Evolutionary conservation across 2,113 vertebrate species (phyloP).

Genomic region (Abramis brama): DNA sequence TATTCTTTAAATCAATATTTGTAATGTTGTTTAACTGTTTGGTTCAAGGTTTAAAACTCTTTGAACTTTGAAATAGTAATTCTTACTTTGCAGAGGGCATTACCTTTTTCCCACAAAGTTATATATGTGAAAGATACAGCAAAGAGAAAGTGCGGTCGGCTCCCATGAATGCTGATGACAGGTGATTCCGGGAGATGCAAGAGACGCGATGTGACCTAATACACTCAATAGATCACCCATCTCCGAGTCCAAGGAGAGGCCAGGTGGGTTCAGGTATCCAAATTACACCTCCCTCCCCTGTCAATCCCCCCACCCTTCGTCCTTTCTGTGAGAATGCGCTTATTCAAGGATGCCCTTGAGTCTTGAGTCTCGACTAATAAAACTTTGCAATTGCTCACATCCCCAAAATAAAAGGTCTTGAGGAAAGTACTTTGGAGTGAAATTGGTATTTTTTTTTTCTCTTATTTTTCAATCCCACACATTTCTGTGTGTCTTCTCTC

Average conservation of each 20-base stretch:
- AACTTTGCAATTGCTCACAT: slow-evolving; percentile 41
- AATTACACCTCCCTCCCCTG: slow-evolving; percentile 40
- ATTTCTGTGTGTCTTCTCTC: slow-evolving; percentile 22
- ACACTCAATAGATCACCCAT: slow-evolving; percentile 31
- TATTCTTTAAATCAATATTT: no score
- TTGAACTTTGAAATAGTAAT: neutral
- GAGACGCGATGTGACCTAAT: slow-evolving; percentile 9
- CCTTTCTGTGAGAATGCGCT: slow-evolving; percentile 32
- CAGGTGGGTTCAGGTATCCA: slow-evolving; percentile 49
- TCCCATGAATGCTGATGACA: slow-evolving; percentile 45
- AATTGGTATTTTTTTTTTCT: slow-evolving; percentile 6
- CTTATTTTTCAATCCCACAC: slow-evolving; percentile 11
- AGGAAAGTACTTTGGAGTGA: slow-evolving; percentile 35
- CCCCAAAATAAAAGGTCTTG: slow-evolving; percentile 34
- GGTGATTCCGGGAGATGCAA: neutral
- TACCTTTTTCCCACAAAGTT: slow-evolving; percentile 20
- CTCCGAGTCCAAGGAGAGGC: slow-evolving; percentile 50
- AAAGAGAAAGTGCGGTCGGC: neutral
- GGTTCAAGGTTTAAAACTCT: neutral
- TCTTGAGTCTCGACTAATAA: slow-evolving; percentile 35
- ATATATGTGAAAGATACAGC: slow-evolving; percentile 40
- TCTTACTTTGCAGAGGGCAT: neutral
- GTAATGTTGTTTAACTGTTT: neutral
- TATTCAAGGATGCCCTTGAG: slow-evolving; percentile 54
- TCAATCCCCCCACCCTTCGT: neutral